Evolutionary conservation across 2,797 vertebrate genomes (phyloP), one percentile per base, ranked within the genome.

Genomic region (Dryobates pubescens): DNA sequence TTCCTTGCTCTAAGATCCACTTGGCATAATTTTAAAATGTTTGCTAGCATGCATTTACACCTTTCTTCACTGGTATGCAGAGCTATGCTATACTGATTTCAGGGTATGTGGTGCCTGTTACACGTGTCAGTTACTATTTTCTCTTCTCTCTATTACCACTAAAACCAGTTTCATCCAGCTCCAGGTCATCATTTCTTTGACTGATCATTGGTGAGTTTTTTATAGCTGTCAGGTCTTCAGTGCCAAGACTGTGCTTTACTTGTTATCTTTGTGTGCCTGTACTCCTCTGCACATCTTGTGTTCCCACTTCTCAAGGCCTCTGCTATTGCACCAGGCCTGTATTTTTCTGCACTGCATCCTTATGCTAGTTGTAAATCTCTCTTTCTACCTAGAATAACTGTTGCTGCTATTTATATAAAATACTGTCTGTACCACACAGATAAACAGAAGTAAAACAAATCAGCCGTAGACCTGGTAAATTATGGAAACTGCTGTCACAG

Each of bases 391-490:
- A 36, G 62, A 70, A 22, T 54, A 86, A 64, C 67, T 68, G 41
- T 24, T 72, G 64, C 70, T 86, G 63, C 65, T 78, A 13, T 88
- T 92, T 73, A 56, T 74, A 78, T 43, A 61, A 83, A 77, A 45
- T 51, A 12, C 71, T 58, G 32, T 63, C 49, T 72, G 18, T 75
- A 72, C 63, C 47, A 45, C 47, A 67, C 24, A 67, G 81, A 88
- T 67, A 86, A 77, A 80, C 67, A 71, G 81, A 81, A 84, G 32
- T 38, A 53, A 86, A 94, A 64, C 27, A 74, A 41, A 86, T 76
- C 36, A 86, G 49, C 54, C 13, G 20, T 13, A 61, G 41, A 43
- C 16, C 38, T n/a, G 30, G 56, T 78, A 71, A 84, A 13, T 79
- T 78, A 79, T 20, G 38, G 89, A 84, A 92, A 65, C 71, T 69